Percentiles rank a stretch among this genome's conserved stretches.
phyloP scores from a whole-genome alignment of 2,888 invertebrate species.

The Rotaria sp. region DNA sequence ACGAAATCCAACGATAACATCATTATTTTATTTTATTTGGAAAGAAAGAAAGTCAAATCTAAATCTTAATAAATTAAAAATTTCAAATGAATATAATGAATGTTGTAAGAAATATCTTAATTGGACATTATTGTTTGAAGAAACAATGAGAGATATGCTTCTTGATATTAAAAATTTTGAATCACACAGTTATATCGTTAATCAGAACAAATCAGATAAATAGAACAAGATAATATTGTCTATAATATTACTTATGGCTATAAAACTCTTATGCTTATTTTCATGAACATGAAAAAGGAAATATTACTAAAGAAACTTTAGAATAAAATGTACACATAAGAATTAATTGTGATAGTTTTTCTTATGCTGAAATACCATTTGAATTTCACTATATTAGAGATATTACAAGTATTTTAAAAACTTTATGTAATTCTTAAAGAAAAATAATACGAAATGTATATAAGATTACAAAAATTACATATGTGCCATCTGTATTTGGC shows the following conservation, averaged over 20 bases:
- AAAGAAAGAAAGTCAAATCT: neutral
- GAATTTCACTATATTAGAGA: no score
- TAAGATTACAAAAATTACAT: neutral
- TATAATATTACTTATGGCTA: neutral
- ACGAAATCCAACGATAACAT: neutral
- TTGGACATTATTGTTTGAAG: neutral
- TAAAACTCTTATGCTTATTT: neutral
- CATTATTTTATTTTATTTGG: neutral
- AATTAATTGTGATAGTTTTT: neutral
- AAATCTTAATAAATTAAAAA: no score
- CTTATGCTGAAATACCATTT: neutral
- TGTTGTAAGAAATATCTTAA: neutral
- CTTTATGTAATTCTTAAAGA: neutral
- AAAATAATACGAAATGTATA: neutral
- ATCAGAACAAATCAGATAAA: neutral
- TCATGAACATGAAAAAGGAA: neutral
- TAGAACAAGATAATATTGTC: neutral
- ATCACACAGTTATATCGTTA: neutral
- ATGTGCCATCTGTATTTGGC: neutral
- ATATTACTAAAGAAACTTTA: neutral
- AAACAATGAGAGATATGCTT: neutral
- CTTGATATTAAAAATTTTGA: neutral
- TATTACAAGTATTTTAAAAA: neutral
- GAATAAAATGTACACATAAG: neutral
- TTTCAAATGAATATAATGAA: no score